Evolutionary conservation across 1,140 invertebrate genomes (phyloP), one percentile per base, ranked within the genome.

Genomic region (Bombus huntii): DNA sequence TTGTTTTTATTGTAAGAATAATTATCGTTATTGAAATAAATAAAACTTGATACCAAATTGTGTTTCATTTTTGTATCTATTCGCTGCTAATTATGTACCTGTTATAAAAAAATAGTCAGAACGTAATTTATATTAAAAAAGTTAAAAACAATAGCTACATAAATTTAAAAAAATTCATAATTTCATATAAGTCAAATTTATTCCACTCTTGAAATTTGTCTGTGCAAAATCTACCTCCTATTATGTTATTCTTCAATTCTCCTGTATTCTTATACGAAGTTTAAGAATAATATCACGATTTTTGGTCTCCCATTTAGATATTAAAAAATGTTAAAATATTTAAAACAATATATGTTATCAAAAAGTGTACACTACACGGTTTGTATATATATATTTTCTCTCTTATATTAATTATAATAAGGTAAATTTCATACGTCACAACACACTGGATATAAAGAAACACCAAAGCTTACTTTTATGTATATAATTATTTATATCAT

Each of bases 401-500:
- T 66, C n/a, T 31, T 2, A 8, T 31, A 8, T 66, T 13, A 66
- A 66, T 66, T 31, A 15, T 31, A 31, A 53, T 66, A 31, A 66
- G n/a, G 13, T 66, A 31, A 66, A 66, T 66, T 66, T 8, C 37
- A 71, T 53, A 53, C 18, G 47, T 22, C 47, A 53, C 47, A 39
- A n/a, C 73, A 28, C 18, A 75, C 81, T 37, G 89, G 89, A 62
- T 84, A 90, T 86, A 90, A 83, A 66, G 79, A 87, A 81, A 81
- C 57, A 88, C 74, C 83, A 83, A 75, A 74, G 88, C 91, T 89
- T 87, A 90, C 89, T 93, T 94, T 95, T 94, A 95, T 95, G 94
- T 95, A 95, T 95, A 95, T 95, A 95, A 95, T 95, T 95, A 95
- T 95, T 95, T 94, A 93, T 95, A 94, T 95, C 93, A 94, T 95